Conservation (phyloP, 2,797 vertebrate species). For the Poecile montanus region DNA sequence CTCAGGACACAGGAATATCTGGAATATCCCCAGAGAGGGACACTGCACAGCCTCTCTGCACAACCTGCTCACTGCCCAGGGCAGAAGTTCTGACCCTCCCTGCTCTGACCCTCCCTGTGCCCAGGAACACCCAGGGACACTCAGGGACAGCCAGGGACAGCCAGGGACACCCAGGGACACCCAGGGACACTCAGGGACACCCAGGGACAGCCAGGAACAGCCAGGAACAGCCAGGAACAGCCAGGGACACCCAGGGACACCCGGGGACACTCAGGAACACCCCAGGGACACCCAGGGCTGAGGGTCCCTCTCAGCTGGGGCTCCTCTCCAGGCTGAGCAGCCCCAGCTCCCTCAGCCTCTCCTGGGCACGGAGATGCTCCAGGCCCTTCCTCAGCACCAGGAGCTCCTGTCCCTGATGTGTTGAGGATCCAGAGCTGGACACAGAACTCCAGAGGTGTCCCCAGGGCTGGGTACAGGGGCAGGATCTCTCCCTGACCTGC, state of each 20-base stretch:
- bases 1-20: not conserved
- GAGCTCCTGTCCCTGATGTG: not conserved
- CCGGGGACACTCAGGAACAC: too few relatives aligned
- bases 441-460: not conserved
- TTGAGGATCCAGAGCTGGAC: not conserved
- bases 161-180: not conserved
- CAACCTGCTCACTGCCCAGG: not conserved
- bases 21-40: not conserved
- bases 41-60: not conserved
- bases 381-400: not conserved
- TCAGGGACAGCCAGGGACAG: not conserved
- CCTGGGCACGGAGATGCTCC: not conserved
- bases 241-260: not conserved
- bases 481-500: not conserved
- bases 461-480: not conserved
- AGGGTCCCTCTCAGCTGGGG: not conserved
- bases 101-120: not conserved
- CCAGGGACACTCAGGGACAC: not conserved
- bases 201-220: not conserved
- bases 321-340: not conserved
- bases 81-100: not conserved
- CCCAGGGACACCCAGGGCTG: not conserved
- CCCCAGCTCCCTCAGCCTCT: not conserved
- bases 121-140: not conserved
- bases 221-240: not conserved